Conservation (phyloP, 1,140 invertebrate species). For the Hyles euphorbiae region DNA sequence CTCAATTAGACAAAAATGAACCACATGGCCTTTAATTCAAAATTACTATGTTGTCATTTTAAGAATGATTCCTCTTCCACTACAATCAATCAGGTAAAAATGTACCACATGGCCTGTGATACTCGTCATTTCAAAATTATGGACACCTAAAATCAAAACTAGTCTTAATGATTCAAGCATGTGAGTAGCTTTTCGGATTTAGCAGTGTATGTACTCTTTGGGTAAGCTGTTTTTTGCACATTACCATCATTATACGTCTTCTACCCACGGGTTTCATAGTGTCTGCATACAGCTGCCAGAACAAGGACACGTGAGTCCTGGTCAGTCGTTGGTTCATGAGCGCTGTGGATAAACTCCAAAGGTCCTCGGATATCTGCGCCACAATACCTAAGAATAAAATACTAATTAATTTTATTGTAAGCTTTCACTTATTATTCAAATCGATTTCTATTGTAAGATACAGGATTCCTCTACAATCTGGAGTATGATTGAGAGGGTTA, state of each 20-base stretch:
- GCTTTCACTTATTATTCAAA: not conserved
- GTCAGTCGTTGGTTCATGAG: conserved; percentile 25
- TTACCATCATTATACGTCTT: not conserved
- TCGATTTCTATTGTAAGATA: not conserved
- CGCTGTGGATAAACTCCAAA: conserved; percentile 29
- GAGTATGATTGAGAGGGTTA: not conserved
- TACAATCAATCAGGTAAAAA: too few species aligned
- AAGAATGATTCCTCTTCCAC: too few species aligned
- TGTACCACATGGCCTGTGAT: too few species aligned
- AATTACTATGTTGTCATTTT: too few species aligned
- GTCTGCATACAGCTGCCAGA: conserved; percentile 43
- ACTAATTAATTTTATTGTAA: not conserved
- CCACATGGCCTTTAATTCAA: too few species aligned
- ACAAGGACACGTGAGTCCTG: conserved; percentile 37
- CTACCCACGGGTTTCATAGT: conserved; percentile 33
- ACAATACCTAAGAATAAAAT: conserved; percentile 27
- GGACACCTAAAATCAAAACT: too few species aligned
- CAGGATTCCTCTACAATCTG: not conserved
- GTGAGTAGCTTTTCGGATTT: too few species aligned
- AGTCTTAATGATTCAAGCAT: too few species aligned
- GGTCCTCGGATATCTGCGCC: conserved; percentile 13
- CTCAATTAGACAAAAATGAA: too few species aligned
- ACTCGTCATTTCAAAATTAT: too few species aligned
- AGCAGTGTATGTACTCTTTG: too few species aligned
- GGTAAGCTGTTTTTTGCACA: too few species aligned